Percentiles rank a stretch among this genome's conserved stretches.
Conservation (phyloP, 1,140 invertebrate genomes). For the Acyrthosiphon pisum region DNA sequence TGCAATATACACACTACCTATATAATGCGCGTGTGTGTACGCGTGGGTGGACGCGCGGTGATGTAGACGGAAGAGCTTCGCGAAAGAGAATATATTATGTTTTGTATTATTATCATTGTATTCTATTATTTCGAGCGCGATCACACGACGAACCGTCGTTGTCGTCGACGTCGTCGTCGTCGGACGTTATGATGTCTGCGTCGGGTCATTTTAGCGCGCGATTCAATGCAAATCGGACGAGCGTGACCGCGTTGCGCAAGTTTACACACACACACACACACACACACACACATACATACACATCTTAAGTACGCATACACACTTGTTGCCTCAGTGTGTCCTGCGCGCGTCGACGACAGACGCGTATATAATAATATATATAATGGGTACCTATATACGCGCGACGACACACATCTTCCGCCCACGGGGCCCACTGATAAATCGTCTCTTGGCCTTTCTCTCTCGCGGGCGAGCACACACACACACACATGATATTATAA, state of each 20-base stretch:
- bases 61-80: background rate
- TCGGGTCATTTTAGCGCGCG: conserved; percentile 32
- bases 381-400: background rate
- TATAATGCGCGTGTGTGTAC: background rate
- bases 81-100: background rate
- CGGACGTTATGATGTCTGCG: background rate
- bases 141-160: background rate
- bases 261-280: background rate
- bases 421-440: conserved; percentile 45
- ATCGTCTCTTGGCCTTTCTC: conserved; percentile 51
- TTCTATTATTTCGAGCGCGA: conserved; percentile 11
- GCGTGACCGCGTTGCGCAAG: conserved; percentile 45
- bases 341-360: background rate
- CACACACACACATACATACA: background rate
- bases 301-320: background rate
- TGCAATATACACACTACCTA: no score
- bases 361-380: conserved; percentile 1
- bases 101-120: background rate
- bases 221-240: conserved; percentile 50
- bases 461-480: background rate
- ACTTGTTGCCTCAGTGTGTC: background rate
- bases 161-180: background rate
- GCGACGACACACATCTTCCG: conserved; percentile 49
- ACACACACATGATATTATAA: background rate
- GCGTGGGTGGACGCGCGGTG: background rate